Base-by-base conservation (phyloP, 1,140 invertebrate species). In the Drosophila sulfurigaster region DNA sequence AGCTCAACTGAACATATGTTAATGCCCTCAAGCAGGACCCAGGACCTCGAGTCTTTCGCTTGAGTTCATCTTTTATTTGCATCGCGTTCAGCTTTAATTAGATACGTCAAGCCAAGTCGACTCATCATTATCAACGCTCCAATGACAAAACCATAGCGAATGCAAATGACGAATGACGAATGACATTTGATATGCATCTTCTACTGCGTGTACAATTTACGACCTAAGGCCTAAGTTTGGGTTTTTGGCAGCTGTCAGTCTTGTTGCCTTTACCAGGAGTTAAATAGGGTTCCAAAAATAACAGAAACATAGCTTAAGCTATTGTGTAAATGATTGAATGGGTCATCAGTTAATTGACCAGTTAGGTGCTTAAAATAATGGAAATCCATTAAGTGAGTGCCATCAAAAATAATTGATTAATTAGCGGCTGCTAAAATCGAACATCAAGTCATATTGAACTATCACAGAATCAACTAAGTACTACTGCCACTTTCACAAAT, bases 121-220 rank as follows among this genome's bases (percentile, higher is more conserved):
- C 0, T 32, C 69, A 64, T 75, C 73, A 83, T 88, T 87, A 88
- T 74, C 73, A 77, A 87, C 83, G 83, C 72, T 77, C 64, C 58
- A 76, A 54, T 56, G 67, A 72, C 51, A 82, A 82, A 75, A 88
- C 76, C 83, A 77, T 88, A 38, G 69, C 82, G 73, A 87, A 79
- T 82, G 76, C 65, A 70, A 78, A 75, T 70, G 71, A 60, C 62
- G 49, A 63, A 79, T 70, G 71, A 60, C 62, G 49, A 63, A 79
- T 57, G 79, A 66, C 85, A 83, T 87, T 83, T 72, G 77, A 88
- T 69, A 82, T 73, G 85, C 77, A 83, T 83, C 87, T 83, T 35
- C 30, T 16, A 30, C 41, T 43, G 13, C 43, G 54, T 65, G n/a
- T 5, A 20, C 45, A 68, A 51, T 69, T 82, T 77, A 83, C 81